These are phyloP conservation scores for Gasterosteus nipponicus DNA, from an alignment of 2,113 vertebrate genomes.

Conservation along the genomic window DNA sequence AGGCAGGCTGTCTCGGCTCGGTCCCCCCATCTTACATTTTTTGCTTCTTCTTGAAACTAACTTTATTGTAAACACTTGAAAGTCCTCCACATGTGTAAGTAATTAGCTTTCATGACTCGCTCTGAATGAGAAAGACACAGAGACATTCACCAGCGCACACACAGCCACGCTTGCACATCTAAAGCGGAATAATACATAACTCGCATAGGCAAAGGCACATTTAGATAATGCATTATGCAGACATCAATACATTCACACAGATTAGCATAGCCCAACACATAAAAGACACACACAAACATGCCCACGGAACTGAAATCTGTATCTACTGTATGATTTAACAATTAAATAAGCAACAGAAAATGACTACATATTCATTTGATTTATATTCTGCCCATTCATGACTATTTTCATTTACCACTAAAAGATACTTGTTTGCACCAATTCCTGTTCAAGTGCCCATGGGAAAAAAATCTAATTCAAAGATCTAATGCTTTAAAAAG, in stretches of 20 bases:
- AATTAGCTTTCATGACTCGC: conserved; percentile 79
- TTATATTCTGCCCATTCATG: conserved; percentile 14
- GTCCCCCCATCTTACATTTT: conserved; percentile 9
- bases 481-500: not conserved
- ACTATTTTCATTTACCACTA: conserved; percentile 2
- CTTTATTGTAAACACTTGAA: conserved; percentile 81
- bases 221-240: conserved; percentile 5
- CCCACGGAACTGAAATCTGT: not conserved
- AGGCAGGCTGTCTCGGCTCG: conserved; percentile 49
- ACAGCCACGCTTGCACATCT: conserved; percentile 5
- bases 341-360: not conserved
- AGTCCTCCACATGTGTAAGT: conserved; percentile 82
- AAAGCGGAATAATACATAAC: conserved; percentile 5
- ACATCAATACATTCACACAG: conserved; percentile 7
- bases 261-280: conserved; percentile 1
- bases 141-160: conserved; percentile 43
- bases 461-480: not conserved
- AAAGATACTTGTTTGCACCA: not conserved
- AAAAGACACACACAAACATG: not conserved
- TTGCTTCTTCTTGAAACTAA: conserved; percentile 71
- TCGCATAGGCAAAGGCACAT: conserved; percentile 2
- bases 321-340: conserved; percentile 2
- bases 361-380: conserved; percentile 1
- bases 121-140: conserved; percentile 66
- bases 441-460: not conserved